These are phyloP conservation scores for Plestiodon gilberti DNA, from an alignment of 2,113 vertebrate genomes.

Conservation along the genomic window DNA sequence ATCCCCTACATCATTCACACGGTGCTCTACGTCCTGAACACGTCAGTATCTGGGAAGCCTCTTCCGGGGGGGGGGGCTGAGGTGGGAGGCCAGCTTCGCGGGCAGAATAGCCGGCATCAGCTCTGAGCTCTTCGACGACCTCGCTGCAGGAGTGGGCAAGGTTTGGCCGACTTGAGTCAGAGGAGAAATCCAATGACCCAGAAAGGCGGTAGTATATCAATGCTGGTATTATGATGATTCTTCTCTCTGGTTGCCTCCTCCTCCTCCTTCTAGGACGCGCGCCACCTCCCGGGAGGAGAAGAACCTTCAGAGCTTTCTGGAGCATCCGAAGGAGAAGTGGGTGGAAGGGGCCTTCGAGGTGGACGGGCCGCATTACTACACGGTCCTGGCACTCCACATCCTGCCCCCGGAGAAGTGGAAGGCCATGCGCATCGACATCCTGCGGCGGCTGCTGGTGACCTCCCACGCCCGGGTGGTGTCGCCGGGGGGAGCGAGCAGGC, in stretches of 20 bases:
- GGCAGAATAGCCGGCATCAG: no score
- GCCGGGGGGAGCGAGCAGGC: conserved; percentile 91
- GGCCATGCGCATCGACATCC: conserved; percentile 83
- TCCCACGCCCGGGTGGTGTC: conserved; percentile 88
- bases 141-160: no score
- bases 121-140: no score
- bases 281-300: conserved; percentile 97
- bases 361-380: conserved; percentile 95
- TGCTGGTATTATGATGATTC: no score
- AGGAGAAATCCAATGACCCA: no score
- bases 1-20: conserved; percentile 99
- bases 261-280: conserved; percentile 83
- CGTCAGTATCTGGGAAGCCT: conserved; percentile 84
- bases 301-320: conserved; percentile 95
- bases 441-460: conserved; percentile 87
- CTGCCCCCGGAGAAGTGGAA: conserved; percentile 91
- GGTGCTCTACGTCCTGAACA: conserved; percentile 98
- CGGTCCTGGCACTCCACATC: conserved; percentile 91
- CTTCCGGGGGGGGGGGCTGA: no score
- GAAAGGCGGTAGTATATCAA: no score
- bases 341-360: conserved; percentile 94
- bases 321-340: conserved; percentile 97
- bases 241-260: not conserved
- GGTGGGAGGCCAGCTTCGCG: no score
- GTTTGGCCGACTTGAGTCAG: no score